A percentile compares a stretch with the other conserved stretches of the same genome.
Evolutionary conservation across 2,888 invertebrate genomes (phyloP).

Genomic region (Lomographa bimaculata): DNA sequence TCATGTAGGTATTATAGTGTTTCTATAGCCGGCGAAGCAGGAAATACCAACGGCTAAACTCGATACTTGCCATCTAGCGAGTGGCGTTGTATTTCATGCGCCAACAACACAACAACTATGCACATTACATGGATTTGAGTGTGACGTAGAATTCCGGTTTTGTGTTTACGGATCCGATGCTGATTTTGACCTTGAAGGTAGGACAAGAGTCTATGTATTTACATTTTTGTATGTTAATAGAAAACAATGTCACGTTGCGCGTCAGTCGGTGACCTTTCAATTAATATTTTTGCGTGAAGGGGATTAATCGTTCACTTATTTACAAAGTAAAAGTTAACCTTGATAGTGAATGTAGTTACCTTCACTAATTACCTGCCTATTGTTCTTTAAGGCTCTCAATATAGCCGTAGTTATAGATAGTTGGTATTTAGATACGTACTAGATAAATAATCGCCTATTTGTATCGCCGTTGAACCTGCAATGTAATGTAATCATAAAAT

Average conservation of each 20-base stretch:
- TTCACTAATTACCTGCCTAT: conserved; percentile 12
- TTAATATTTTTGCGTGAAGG: conserved; percentile 10
- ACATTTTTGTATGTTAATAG: conserved; percentile 30
- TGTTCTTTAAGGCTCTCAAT: conserved; percentile 13
- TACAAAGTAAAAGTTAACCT: conserved; percentile 13
- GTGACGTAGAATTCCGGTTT: conserved; percentile 70
- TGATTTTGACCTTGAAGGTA: conserved; percentile 69
- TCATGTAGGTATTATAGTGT: conserved; percentile 47
- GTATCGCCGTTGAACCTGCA: neutral
- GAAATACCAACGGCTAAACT: conserved; percentile 44
- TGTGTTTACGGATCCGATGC: conserved; percentile 65
- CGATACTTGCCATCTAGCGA: conserved; percentile 43
- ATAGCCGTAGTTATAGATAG: too few relatives aligned
- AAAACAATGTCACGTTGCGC: conserved; percentile 25
- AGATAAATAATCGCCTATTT: neutral
- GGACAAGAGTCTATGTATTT: conserved; percentile 46
- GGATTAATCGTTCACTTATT: conserved; percentile 13
- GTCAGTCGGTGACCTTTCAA: conserved; percentile 18
- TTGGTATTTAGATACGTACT: neutral
- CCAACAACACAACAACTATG: conserved; percentile 54
- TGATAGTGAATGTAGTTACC: conserved; percentile 18
- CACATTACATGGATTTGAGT: conserved; percentile 58
- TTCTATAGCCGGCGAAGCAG: conserved; percentile 54
- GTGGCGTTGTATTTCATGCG: conserved; percentile 49
- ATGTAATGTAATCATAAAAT: neutral